Evolutionary conservation across 2,888 invertebrate genomes (phyloP), one percentile per base, ranked within the genome.

Genomic region (Peribatodes rhomboidaria): DNA sequence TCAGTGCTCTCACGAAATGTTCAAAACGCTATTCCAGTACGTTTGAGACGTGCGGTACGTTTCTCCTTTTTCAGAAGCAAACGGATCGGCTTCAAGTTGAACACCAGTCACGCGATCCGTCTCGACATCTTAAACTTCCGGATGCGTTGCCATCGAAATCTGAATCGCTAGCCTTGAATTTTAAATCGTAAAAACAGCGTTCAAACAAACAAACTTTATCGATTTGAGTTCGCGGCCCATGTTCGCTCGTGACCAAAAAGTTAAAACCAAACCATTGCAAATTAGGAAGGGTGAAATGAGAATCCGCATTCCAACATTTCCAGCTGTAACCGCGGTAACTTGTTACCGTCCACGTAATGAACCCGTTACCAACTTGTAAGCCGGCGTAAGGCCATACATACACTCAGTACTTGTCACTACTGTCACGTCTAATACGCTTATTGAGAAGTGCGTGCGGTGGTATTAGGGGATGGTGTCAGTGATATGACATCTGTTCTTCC

Each of bases 221-320:
- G 27, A 55, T 55, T 33, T n/a, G 41, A 41, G 39, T 37, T 27
- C 8, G 13, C 9, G 7, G 35, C 11, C 44, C 4, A 53, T 44
- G 53, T 42, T 44, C 27, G 27, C 37, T 53, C 44, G 33, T 13
- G 59, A 27, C 47, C 20, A 20, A 60, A 60, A 44, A 37, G 53
- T 60, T 60, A 46, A 49, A 61, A 42, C 49, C 22, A n/a, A 60
- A 53, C 39, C 49, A 13, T 6, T 27, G 16, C 22, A 46, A 22
- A 55, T 55, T 55, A 61, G 39, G 47, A 54, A 50, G 54, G 47
- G 49, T n/a, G 39, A 27, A 62, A 49, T 22, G 49, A 54, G 42
- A 50, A 44, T 42, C 39, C 61, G 42, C 50, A 44, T 56, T 61
- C 41, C 61, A 37, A 27, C 47, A 22, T 50, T 49, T 33, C n/a